Evolutionary conservation across 2,888 invertebrate species (phyloP), one percentile per base, ranked within the genome.

Genomic region (Metalampra italica): DNA sequence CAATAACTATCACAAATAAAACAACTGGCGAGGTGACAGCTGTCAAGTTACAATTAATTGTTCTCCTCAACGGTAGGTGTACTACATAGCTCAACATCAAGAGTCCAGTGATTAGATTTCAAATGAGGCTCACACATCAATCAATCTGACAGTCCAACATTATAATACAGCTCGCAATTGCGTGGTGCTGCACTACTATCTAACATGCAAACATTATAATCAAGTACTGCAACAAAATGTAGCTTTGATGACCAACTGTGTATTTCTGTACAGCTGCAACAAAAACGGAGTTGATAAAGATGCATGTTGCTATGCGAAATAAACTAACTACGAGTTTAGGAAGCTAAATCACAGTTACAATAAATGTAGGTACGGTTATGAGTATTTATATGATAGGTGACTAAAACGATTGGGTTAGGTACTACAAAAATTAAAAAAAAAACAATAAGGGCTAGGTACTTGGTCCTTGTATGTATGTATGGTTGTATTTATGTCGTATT

Each of bases 131-230:
- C 12, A 39, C 34, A 30, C 45, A 52, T 55, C 60, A 54, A 62
- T 62, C 64, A 64, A 13, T 7, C 45, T 51, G 50, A 50, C 55
- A 45, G 13, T 39, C n/a, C 49, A 12, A 46, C 22, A 38, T 22
- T 40, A 49, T 41, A 48, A 49, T 44, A 12, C 43, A 44, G 49
- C 45, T 47, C 52, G 46, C 22, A 53, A 60, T 52, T 62, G 56
- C 63, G 62, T 54, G 57, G 56, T 57, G 49, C 12, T 43, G 36
- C 46, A 45, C 29, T 22, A 22, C 12, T 37, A 43, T 49, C 43
- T 42, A 4, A 40, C 36, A 52, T 30, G 29, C 45, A 47, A 43
- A 51, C 51, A 51, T 50, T 45, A 50, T 43, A 30, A 12, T 7
- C 12, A 12, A 30, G 32, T 32, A 32, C 9, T 32, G 36, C n/a